A percentile compares a stretch with the other conserved stretches of the same genome.
These are phyloP conservation scores for Danio tinwini DNA, from an alignment of 2,797 vertebrate species.

Conservation along the genomic window DNA sequence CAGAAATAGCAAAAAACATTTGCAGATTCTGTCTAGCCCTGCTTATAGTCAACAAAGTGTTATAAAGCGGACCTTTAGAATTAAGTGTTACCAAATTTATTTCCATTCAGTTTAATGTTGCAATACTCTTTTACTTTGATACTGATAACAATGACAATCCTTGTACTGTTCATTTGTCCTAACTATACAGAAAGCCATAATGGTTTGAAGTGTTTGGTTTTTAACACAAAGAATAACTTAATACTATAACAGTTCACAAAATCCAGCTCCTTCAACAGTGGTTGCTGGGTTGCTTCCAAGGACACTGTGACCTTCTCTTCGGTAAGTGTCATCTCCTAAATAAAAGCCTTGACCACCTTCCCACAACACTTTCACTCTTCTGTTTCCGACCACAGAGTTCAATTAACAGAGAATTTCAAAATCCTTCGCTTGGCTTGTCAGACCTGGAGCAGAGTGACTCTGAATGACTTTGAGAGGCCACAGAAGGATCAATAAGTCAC, in stretches of 20 bases:
- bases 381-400: conserved; percentile 66
- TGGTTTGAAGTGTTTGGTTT: neutral
- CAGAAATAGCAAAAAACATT: too few species aligned
- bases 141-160: too few species aligned
- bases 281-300: neutral
- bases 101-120: too few species aligned
- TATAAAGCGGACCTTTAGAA: too few species aligned
- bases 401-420: conserved; percentile 67
- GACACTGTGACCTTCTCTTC: conserved; percentile 41
- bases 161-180: neutral
- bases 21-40: too few species aligned
- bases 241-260: neutral
- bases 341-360: conserved; percentile 37
- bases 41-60: too few species aligned
- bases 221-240: neutral
- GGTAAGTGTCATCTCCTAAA: conserved; percentile 27
- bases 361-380: conserved; percentile 52
- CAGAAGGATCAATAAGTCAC: conserved; percentile 67
- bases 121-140: too few species aligned
- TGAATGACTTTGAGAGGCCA: conserved; percentile 66
- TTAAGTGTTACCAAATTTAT: too few species aligned
- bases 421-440: conserved; percentile 63
- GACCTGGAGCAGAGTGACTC: conserved; percentile 63
- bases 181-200: neutral
- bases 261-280: neutral